These are phyloP conservation scores for Brachionus sp. DNA, from an alignment of 1,140 invertebrate genomes.

Conservation along the genomic window DNA sequence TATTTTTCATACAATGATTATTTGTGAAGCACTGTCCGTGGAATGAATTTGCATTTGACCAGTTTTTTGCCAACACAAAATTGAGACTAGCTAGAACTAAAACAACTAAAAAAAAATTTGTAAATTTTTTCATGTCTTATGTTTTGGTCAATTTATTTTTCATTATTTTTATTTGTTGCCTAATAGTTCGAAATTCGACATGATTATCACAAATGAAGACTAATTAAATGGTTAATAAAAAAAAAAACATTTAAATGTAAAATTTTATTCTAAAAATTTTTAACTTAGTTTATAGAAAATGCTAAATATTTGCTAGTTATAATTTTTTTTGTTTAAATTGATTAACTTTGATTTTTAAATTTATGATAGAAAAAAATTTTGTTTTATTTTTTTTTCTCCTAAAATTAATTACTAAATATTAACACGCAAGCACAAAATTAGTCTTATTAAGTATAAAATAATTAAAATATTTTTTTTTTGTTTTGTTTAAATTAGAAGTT, in stretches of 20 bases:
- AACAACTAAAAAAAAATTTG: too few relatives aligned
- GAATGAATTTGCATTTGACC: not conserved
- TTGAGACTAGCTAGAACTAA: too few relatives aligned
- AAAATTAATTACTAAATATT: not conserved
- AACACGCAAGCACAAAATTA: not conserved
- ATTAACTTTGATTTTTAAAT: not conserved
- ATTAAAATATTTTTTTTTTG: not conserved
- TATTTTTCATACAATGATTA: not conserved
- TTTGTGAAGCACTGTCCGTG: not conserved
- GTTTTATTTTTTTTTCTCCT: not conserved
- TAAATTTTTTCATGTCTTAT: too few relatives aligned
- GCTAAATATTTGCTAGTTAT: constrained; percentile 1
- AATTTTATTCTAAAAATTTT: not conserved
- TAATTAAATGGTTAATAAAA: not conserved
- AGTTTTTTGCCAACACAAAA: too few relatives aligned
- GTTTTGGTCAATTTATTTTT: too few relatives aligned
- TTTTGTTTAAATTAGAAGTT: not conserved
- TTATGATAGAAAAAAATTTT: not conserved
- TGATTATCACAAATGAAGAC: too few relatives aligned
- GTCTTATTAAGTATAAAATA: not conserved
- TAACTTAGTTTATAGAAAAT: not conserved
- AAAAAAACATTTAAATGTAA: not conserved
- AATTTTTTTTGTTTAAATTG: not conserved
- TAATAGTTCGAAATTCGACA: too few relatives aligned
- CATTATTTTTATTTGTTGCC: too few relatives aligned